These are phyloP conservation scores for Gnathonemus longibarbis DNA, from an alignment of 2,113 vertebrate genomes.

Conservation along the genomic window DNA sequence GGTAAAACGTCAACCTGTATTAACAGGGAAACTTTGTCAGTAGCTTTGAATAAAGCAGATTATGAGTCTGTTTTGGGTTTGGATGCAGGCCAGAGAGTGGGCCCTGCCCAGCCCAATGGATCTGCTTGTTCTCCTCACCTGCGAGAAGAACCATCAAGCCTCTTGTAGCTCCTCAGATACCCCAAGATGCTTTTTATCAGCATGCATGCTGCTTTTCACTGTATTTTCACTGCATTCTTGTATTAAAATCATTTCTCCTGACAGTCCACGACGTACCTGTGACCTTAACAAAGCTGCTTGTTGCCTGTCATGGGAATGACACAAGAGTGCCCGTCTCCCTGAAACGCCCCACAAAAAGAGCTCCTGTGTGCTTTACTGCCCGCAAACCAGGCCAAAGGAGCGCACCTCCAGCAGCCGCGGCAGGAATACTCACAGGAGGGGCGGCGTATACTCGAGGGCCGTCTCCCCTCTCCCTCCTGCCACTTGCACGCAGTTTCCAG, in stretches of 20 bases:
- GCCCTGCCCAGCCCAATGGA: not conserved
- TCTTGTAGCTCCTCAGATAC: not conserved
- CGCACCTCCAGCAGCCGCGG: not conserved
- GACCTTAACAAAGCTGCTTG: not conserved
- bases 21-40: not conserved
- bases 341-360: not conserved
- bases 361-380: not conserved
- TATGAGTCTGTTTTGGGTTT: not conserved
- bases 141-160: not conserved
- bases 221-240: not conserved
- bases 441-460: conserved; percentile 8
- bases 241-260: not conserved
- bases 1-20: not conserved
- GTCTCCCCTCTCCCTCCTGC: conserved; percentile 32
- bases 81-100: not conserved
- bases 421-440: not conserved
- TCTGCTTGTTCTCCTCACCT: not conserved
- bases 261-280: not conserved
- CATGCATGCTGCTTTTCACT: not conserved
- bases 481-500: conserved; percentile 44
- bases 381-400: not conserved
- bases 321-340: not conserved
- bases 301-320: not conserved
- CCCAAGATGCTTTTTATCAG: not conserved
- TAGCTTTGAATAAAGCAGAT: not conserved